Base-by-base conservation (phyloP, 2,797 vertebrate genomes). In the Pristis pectinata region DNA sequence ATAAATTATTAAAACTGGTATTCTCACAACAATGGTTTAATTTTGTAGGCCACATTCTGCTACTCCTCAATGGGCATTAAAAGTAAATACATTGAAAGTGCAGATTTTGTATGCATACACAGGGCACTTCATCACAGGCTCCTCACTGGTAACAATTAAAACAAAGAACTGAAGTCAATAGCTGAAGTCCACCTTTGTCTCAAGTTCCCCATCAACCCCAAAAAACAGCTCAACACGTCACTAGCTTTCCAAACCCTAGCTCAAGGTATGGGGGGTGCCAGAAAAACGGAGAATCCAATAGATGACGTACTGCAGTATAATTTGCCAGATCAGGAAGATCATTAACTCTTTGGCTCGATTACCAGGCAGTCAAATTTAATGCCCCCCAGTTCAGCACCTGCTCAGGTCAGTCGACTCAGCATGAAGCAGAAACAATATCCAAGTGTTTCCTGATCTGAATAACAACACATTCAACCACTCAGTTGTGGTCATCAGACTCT, bases 351-450 rank as follows among this genome's bases (percentile, higher is more conserved):
- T n/a, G 34, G n/a, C 61, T 67, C 11, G 19, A 41, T 2, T 91
- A 91, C 22, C 22, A 22, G 15, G n/a, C 59, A 67, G 87, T 34
- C 83, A 61, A 59, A 91, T 67, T 61, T 67, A 67, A 37, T 41
- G 6, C 15, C 49, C 13, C 83, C 13, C 30, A 67, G 17, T 67
- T n/a, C 19, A 19, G 9, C 37, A 67, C 30, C 10, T 41, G n/a
- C 87, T 91, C 61, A 59, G 30, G 41, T 91, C 87, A 67, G 87
- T 19, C 37, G 34, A 91, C 15, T 87, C 83, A n/a, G 83, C 83
- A 59, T 53, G 24, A 64, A 64, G 17, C 59, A 64, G n/a, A 91
- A 22, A 37, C 13, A n/a, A 61, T 7, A 80, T 44, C 79, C 19
- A 17, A 8, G 17, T 0, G 2, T 64, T 87, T 91, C 22, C 59